Evolutionary conservation across 2,888 invertebrate species (phyloP), one percentile per base, ranked within the genome.

Genomic region (Lymantria monacha): DNA sequence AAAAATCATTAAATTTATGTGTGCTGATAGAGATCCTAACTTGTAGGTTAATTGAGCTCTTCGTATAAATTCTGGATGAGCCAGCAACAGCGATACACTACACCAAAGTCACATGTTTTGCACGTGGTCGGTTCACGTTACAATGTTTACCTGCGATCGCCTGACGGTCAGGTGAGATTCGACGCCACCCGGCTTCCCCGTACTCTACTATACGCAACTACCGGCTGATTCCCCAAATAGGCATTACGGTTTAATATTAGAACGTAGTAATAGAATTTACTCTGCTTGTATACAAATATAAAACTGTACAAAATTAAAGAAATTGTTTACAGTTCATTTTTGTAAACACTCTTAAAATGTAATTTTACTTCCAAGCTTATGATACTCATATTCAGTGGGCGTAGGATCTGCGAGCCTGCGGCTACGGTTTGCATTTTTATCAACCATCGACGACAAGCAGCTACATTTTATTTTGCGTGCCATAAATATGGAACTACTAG

Each of bases 351-450:
- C 71, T 74, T 77, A 74, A 69, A 74, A 73, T 72, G 70, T 79
- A 81, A 82, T 82, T 79, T 76, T 72, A 74, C 76, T 73, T 68
- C 61, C 61, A 57, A 66, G 63, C 66, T 70, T 67, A 66, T 69
- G 76, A 78, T 83, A 79, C 78, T 73, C 74, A 82, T 84, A 85
- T 85, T 83, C 81, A 72, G 80, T 67, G 74, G 73, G 79, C 79
- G 83, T 82, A 72, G 68, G 66, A 70, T 68, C 63, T 70, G 66
- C 64, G 70, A 74, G 83, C 87, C 85, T 63, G 81, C 82, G 82
- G 86, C 81, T 70, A 79, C 74, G 81, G 86, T 87, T 88, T 88
- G 89, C 87, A 89, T 91, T 90, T 90, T 89, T 91, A 90, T 89
- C 85, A 87, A 84, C 72, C 78, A 79, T 81, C 81, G 84, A 77